phyloP scores from a whole-genome alignment of 1,140 invertebrate genomes.

The Penaeus indicus region DNA sequence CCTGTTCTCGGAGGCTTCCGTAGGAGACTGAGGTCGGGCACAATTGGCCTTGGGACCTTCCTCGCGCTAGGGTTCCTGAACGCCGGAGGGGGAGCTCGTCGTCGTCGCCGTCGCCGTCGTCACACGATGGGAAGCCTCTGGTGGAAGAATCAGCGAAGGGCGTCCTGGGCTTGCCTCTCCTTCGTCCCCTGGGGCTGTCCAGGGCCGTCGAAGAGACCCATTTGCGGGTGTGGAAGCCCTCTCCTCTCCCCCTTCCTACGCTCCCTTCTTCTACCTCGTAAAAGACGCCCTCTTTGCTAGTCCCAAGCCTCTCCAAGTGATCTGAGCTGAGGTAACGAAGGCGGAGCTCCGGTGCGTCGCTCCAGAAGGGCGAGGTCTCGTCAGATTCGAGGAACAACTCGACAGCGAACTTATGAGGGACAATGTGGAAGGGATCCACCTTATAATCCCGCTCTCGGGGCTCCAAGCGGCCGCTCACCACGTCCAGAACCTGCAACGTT shows the following conservation, averaged over 20 bases:
- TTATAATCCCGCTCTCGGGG: slow-evolving; percentile 47
- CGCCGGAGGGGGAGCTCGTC: neutral
- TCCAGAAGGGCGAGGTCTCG: slow-evolving; percentile 49
- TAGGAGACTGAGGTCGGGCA: neutral
- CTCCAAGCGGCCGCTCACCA: neutral
- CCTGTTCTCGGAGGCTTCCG: slow-evolving; percentile 10
- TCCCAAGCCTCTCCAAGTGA: neutral
- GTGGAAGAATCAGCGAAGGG: neutral
- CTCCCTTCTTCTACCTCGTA: neutral
- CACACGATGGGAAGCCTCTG: neutral
- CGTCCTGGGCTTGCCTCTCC: neutral
- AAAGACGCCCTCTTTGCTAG: neutral
- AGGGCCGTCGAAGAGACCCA: slow-evolving; percentile 55
- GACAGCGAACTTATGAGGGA: slow-evolving; percentile 55
- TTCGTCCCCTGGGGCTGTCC: neutral
- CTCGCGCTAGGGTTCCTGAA: neutral
- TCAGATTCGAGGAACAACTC: slow-evolving; percentile 58
- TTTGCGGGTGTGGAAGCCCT: slow-evolving; percentile 19
- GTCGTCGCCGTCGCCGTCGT: neutral
- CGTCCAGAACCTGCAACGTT: slow-evolving; percentile 31
- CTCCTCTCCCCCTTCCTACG: neutral
- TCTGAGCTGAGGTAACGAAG: slow-evolving; percentile 54
- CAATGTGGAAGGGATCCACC: slow-evolving; percentile 64
- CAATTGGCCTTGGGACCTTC: slow-evolving; percentile 31
- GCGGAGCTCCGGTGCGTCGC: slow-evolving; percentile 52